Evolutionary conservation across 1,140 invertebrate genomes (phyloP).

Genomic region (Zophobas morio): DNA sequence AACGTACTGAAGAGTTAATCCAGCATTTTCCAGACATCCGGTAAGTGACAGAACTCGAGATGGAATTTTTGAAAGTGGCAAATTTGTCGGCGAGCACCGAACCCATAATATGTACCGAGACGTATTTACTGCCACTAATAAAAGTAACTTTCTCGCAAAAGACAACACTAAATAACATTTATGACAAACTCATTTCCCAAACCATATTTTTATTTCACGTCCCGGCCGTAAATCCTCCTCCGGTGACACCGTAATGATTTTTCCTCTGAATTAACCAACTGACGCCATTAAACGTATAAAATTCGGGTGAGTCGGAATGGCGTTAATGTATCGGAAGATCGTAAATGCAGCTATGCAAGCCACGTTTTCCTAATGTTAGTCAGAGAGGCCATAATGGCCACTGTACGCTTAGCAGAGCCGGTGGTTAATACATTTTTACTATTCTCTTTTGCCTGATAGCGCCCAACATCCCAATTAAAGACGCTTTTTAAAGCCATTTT

Average conservation of each 20-base stretch:
- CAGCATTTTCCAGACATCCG: no score
- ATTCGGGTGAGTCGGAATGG: conserved; percentile 21
- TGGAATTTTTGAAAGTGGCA: no score
- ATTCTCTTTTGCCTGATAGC: neutral
- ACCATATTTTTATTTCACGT: no score
- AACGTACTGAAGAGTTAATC: no score
- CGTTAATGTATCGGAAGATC: conserved; percentile 36
- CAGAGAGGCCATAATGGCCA: neutral
- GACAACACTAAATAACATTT: no score
- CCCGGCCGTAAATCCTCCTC: neutral
- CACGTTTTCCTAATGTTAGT: conserved; percentile 20
- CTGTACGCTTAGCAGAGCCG: neutral
- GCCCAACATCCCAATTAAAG: conserved; percentile 6
- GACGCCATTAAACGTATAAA: conserved; percentile 31
- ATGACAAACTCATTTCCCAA: no score
- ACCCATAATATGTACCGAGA: no score
- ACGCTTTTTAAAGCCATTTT: neutral
- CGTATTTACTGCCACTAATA: no score
- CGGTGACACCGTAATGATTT: conserved; percentile 7
- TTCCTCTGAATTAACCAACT: conserved; percentile 22
- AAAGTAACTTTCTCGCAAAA: no score
- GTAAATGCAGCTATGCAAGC: conserved; percentile 34
- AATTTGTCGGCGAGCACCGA: no score
- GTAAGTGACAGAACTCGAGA: no score
- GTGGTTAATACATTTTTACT: neutral